A percentile compares a stretch with the other conserved stretches of the same genome.
Evolutionary conservation across 2,113 vertebrate genomes (phyloP).

Genomic region (Varanus salvator): DNA sequence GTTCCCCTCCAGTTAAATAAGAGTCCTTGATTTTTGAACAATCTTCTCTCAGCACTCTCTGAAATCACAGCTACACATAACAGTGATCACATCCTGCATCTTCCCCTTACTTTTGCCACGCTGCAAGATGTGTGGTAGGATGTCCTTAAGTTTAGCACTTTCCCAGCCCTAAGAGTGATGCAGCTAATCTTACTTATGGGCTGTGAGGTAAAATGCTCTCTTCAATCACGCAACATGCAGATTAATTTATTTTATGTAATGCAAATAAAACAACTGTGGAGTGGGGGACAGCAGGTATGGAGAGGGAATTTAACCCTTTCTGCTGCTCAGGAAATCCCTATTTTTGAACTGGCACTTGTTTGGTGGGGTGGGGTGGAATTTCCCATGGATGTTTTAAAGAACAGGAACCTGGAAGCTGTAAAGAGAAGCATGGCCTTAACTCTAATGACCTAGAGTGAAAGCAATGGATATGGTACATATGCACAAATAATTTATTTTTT

Average conservation of each 20-base stretch:
- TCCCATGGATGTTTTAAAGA: constrained; percentile 1
- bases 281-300: neutral
- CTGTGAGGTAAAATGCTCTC: too few species aligned
- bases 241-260: neutral
- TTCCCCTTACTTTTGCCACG: neutral
- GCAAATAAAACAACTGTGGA: neutral
- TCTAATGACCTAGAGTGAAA: neutral
- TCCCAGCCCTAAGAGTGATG: too few species aligned
- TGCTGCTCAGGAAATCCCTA: neutral
- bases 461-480: constrained; percentile 22
- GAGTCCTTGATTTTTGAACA: neutral
- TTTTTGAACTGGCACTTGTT: neutral
- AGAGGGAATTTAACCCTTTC: neutral
- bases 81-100: neutral
- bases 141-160: too few species aligned
- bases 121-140: neutral
- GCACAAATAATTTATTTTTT: neutral
- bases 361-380: neutral
- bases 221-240: neutral
- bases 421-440: neutral
- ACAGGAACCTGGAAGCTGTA: neutral
- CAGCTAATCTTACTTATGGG: too few species aligned
- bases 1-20: too few species aligned
- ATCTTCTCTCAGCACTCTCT: neutral
- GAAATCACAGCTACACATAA: neutral